Conservation (phyloP, 1,140 invertebrate species). For the Drosophila lini region DNA sequence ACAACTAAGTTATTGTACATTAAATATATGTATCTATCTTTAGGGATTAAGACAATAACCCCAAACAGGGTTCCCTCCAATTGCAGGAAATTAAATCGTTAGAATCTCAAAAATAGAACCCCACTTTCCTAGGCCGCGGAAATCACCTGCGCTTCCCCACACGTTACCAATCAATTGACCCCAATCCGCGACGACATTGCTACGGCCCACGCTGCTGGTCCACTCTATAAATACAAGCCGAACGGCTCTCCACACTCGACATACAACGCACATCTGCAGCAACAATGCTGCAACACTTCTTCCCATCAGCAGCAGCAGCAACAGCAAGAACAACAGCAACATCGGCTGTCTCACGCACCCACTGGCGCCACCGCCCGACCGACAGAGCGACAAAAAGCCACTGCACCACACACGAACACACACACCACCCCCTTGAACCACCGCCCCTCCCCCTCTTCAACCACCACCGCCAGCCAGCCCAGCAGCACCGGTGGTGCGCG, state of each 20-base stretch:
- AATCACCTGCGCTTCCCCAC: slow-evolving; percentile 48
- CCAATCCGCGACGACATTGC: slow-evolving; percentile 61
- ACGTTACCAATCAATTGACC: slow-evolving; percentile 65
- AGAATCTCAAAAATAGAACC: slow-evolving; percentile 44
- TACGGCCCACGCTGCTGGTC: slow-evolving; percentile 59
- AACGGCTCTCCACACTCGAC: slow-evolving; percentile 47
- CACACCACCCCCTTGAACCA: slow-evolving; percentile 20
- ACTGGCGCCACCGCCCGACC: slow-evolving; percentile 29
- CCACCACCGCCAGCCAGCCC: slow-evolving; percentile 12
- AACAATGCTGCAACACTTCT: slow-evolving; percentile 58
- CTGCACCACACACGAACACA: slow-evolving; percentile 35
- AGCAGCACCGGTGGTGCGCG: slow-evolving; percentile 37
- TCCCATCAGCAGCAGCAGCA: slow-evolving; percentile 29
- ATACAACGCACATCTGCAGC: slow-evolving; percentile 63
- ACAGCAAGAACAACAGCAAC: slow-evolving; percentile 14
- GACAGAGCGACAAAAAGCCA: slow-evolving; percentile 47
- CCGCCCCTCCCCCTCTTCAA: slow-evolving; percentile 3
- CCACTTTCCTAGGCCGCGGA: slow-evolving; percentile 18
- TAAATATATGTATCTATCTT: not conserved
- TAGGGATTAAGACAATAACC: too few relatives aligned
- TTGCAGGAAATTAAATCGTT: slow-evolving; percentile 18
- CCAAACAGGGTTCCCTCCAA: not conserved
- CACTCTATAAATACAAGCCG: slow-evolving; percentile 73
- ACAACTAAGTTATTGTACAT: too few relatives aligned
- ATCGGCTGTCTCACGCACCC: slow-evolving; percentile 19